A percentile compares a stretch with the other conserved stretches of the same genome.
Evolutionary conservation across 2,888 invertebrate genomes (phyloP).

Genomic region (Eupithecia pulchellata): DNA sequence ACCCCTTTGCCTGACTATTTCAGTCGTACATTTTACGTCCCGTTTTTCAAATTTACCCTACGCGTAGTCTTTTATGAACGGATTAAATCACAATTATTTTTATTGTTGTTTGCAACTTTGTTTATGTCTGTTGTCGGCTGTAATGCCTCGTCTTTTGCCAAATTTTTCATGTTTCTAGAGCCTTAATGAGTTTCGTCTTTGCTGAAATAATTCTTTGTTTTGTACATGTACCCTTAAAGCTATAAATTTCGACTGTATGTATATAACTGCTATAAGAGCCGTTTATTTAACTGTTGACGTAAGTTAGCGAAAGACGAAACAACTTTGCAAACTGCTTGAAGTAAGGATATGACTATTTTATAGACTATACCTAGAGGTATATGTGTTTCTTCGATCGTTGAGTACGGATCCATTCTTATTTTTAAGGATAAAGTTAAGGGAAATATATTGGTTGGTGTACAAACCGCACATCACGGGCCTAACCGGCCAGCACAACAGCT

Average conservation of each 20-base stretch:
- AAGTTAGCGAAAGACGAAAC: neutral
- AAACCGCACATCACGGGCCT: neutral
- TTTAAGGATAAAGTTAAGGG: too few relatives aligned
- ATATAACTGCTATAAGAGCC: neutral
- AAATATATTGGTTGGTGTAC: neutral
- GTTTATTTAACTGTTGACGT: neutral
- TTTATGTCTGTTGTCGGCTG: slow-evolving; percentile 16
- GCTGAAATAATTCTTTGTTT: neutral
- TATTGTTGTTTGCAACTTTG: slow-evolving; percentile 37
- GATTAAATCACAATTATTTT: slow-evolving; percentile 49
- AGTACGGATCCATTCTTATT: too few relatives aligned
- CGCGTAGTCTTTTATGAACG: slow-evolving; percentile 40
- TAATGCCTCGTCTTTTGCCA: slow-evolving; percentile 3
- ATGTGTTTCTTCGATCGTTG: too few relatives aligned
- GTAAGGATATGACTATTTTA: neutral
- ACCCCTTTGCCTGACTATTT: neutral
- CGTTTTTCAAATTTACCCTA: slow-evolving; percentile 35
- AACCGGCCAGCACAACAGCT: neutral
- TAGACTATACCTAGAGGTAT: neutral
- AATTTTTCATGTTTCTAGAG: neutral
- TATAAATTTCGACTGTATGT: neutral
- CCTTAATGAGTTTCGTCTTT: neutral
- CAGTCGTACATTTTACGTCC: neutral
- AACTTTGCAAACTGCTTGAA: too few relatives aligned
- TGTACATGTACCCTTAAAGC: neutral